Evolutionary conservation across 2,113 vertebrate species (phyloP), one percentile per base, ranked within the genome.

Genomic region (Paedocypris sp.): DNA sequence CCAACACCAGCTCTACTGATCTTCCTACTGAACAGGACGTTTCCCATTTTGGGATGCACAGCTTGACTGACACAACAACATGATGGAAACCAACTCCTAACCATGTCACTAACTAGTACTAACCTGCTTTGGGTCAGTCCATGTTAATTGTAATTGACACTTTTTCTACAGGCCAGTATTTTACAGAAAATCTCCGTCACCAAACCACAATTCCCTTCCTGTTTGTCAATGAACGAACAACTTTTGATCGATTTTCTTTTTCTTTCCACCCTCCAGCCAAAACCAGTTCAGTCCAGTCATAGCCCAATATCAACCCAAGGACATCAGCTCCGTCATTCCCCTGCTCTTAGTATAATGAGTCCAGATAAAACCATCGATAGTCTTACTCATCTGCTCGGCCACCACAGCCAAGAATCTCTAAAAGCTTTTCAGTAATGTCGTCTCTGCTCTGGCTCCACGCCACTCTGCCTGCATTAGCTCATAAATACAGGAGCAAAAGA

Each of bases 301-400:
- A 45, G 70, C 71, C 79, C 74, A 83, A 80, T 62, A 53, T 81
- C 81, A 82, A 13, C 58, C 61, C 79, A 86, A 86, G 83, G 86
- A 73, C 80, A 73, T 76, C 72, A 64, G 50, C 33, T 15, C 64
- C 66, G 72, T 78, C 75, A 61, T 73, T 31, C 67, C 67, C 43
- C 67, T 47, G 83, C 83, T 84, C 77, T 85, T 86, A 86, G 80
- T 67, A 73, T 84, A 85, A 86, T 85, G 83, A 85, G 77, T 71
- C 76, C 3, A 74, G 83, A 86, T 86, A 82, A 82, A 83, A 77
- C 73, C 80, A 81, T 85, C 78, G 78, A 80, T 83, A 79, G 73
- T 77, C 73, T 73, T 76, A 71, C 64, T 81, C 78, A 72, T 76
- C 77, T 70, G 64, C 68, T 76, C 49, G 75, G 76, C 56, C 71